phyloP scores from a whole-genome alignment of 2,797 vertebrate species.

The Characodon lateralis region DNA sequence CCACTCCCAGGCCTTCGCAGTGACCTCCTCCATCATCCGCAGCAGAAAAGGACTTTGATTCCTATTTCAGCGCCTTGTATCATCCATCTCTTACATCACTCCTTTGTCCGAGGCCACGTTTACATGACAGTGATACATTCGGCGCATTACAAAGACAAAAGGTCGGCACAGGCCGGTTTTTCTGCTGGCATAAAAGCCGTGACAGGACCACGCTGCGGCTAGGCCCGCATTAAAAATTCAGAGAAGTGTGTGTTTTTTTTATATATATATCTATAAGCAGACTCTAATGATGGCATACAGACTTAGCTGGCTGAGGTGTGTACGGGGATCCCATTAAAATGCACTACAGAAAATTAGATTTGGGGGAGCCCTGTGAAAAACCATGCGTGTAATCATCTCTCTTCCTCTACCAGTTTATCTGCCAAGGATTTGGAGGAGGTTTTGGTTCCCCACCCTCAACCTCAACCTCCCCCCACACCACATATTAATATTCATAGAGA shows the following conservation, averaged over 20 bases:
- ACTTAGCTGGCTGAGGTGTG: constrained; percentile 69
- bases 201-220: constrained; percentile 46
- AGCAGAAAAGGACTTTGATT: constrained; percentile 69
- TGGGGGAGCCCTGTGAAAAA: constrained; percentile 80
- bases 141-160: constrained; percentile 71
- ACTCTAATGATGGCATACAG: constrained; percentile 37
- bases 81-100: constrained; percentile 70
- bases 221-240: constrained; percentile 50
- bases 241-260: constrained; percentile 9
- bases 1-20: neutral
- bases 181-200: constrained; percentile 45
- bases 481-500: constrained; percentile 80
- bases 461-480: constrained; percentile 61
- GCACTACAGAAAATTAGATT: constrained; percentile 83
- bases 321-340: constrained; percentile 79
- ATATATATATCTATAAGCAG: constrained; percentile 24
- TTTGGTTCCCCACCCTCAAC: constrained; percentile 66
- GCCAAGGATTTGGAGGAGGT: constrained; percentile 77
- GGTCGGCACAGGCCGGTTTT: constrained; percentile 59
- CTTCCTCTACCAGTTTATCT: constrained; percentile 78
- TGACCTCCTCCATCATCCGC: constrained; percentile 71
- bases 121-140: constrained; percentile 76
- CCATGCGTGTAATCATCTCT: constrained; percentile 83
- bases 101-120: constrained; percentile 65
- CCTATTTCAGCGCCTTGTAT: constrained; percentile 52